Conservation (phyloP, 53 echinoderm and acorn worm species). For the Holothuria leucospilota region DNA sequence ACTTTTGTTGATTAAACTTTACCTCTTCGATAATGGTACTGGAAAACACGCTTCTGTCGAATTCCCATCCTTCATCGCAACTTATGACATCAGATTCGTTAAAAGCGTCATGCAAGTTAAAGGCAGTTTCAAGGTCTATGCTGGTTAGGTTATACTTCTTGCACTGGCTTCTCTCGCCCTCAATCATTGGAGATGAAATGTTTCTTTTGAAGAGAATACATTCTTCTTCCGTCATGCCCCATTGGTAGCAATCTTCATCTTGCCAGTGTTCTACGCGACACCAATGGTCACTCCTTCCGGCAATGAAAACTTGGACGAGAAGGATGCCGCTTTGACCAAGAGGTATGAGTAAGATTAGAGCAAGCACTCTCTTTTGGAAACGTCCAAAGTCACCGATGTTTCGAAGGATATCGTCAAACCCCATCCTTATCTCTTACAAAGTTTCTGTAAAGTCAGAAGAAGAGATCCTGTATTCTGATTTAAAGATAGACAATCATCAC, state of each 20-base stretch:
- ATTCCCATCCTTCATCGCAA: constrained; percentile 32
- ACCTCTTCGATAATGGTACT: constrained; percentile 24
- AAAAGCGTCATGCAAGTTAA: neutral
- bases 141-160: constrained; percentile 2
- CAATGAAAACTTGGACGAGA: constrained; percentile 14
- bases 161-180: neutral
- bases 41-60: constrained; percentile 5
- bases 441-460: no score
- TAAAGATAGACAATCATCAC: no score
- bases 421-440: neutral
- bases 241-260: constrained; percentile 1
- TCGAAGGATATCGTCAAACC: constrained; percentile 12
- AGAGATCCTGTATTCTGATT: no score
- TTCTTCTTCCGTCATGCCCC: constrained; percentile 1
- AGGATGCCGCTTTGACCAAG: constrained; percentile 8
- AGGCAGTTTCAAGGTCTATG: neutral
- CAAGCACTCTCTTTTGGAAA: neutral
- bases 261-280: constrained; percentile 5
- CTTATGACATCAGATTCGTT: neutral
- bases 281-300: constrained; percentile 19
- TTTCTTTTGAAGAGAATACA: constrained; percentile 5
- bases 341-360: neutral
- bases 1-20: neutral
- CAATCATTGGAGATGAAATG: neutral
- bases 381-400: constrained; percentile 23